phyloP scores from a whole-genome alignment of 2,888 invertebrate species.

The Eumacrocentrus americanus region DNA sequence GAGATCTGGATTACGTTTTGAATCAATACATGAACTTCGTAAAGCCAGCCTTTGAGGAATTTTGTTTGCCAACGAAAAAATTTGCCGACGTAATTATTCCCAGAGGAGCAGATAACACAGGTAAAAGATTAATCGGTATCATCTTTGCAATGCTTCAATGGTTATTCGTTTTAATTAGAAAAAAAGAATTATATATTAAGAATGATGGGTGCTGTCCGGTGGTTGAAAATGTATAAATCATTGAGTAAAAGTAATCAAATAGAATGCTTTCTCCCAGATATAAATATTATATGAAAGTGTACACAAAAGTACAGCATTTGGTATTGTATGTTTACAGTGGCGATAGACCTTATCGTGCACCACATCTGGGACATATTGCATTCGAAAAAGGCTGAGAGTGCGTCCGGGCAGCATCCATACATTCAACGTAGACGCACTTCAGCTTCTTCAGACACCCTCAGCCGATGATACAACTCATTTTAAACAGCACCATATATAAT shows the following conservation, averaged over 20 bases:
- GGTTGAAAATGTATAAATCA: slow-evolving; percentile 23
- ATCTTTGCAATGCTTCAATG: not conserved
- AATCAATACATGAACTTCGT: slow-evolving; percentile 98
- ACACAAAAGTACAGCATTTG: slow-evolving; percentile 56
- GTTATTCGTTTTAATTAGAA: not conserved
- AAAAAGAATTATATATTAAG: no score
- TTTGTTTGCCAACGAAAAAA: slow-evolving; percentile 98
- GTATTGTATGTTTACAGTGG: slow-evolving; percentile 84
- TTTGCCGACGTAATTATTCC: slow-evolving; percentile 99
- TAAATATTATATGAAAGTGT: no score
- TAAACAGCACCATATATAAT: slow-evolving; percentile 32
- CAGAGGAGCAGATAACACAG: slow-evolving; percentile 95
- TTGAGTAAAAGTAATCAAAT: no score
- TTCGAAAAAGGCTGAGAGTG: slow-evolving; percentile 63
- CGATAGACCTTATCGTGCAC: slow-evolving; percentile 98
- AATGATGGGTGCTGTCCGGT: slow-evolving; percentile 58
- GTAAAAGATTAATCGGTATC: slow-evolving; percentile 65
- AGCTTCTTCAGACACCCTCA: slow-evolving; percentile 59
- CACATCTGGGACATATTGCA: slow-evolving; percentile 97
- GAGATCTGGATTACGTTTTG: slow-evolving; percentile 92
- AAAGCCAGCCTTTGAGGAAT: slow-evolving; percentile 99
- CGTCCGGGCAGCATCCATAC: slow-evolving; percentile 63
- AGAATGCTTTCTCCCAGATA: no score
- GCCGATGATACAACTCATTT: slow-evolving; percentile 54
- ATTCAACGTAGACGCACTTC: slow-evolving; percentile 58